Base-by-base conservation (phyloP, 2,113 vertebrate genomes). In the Brachypteracias leptosomus region DNA sequence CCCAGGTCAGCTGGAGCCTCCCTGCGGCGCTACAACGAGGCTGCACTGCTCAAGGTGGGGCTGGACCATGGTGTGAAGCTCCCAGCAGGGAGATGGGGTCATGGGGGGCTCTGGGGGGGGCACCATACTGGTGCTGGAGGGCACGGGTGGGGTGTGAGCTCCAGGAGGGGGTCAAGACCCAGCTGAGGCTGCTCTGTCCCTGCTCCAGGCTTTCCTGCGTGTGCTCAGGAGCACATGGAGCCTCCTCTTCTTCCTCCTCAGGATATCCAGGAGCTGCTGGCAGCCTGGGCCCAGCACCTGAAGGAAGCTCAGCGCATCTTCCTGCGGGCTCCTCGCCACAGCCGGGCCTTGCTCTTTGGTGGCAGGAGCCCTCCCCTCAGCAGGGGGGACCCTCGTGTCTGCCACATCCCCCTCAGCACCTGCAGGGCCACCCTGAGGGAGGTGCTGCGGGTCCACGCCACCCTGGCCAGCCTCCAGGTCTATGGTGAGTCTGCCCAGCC, bases 201-300 rank as follows among this genome's bases (percentile, higher is more conserved):
- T 70, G n/a, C 46, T 93, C 25, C 59, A 55, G 90, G 40, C 22
- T 17, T 81, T 7, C 0, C 1, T 70, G 42, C 62, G 16, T 26
- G 40, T 16, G 9, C 58, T 57, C 25, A 51, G 65, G 61, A 72
- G 28, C 33, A 28, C 6, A 21, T 9, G 11, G 49, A n/a, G 19
- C 52, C 42, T 68, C 58, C 52, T 74, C 67, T 51, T 74, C 47
- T 51, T 71, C 85, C 49, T 96, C 68, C 15, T 46, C 97, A 99
- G 99, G 99, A 99, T 44, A 98, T 99, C 89, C 98, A 98, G 91
- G 98, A 99, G n/a, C 98, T 99, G 76, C 96, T 99, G 86, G 90
- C 97, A 85, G 96, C 83, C 85, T 99, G 99, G 99, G 90, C 97
- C 3, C 97, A 98, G 76, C 97, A 98, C 36, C 95, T 99, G 83